Evolutionary conservation across 1,140 invertebrate genomes (phyloP).

Genomic region (Drosophila albomicans): DNA sequence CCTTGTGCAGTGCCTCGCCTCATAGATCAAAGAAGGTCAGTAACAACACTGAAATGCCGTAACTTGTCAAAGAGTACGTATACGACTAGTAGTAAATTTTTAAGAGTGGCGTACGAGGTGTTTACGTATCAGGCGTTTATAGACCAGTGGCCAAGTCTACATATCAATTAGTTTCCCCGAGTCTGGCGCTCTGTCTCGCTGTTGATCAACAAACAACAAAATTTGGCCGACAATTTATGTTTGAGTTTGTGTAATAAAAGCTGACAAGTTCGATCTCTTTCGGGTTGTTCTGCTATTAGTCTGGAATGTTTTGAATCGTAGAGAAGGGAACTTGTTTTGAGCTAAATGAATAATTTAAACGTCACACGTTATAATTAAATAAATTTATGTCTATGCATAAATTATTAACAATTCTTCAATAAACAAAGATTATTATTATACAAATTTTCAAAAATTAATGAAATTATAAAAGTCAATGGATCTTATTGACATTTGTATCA

Average conservation of each 20-base stretch:
- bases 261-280: conserved; percentile 8
- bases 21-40: conserved; percentile 59
- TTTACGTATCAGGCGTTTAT: conserved; percentile 19
- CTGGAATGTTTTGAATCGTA: conserved; percentile 1
- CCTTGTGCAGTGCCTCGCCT: conserved; percentile 32
- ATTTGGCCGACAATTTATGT: conserved; percentile 7
- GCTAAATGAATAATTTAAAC: no score
- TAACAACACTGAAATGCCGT: conserved; percentile 25
- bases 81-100: conserved; percentile 3
- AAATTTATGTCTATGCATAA: no score
- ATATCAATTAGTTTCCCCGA: conserved; percentile 67
- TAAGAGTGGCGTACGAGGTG: not conserved
- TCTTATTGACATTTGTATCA: no score
- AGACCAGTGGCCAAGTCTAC: conserved; percentile 51
- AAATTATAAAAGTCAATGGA: no score
- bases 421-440: no score
- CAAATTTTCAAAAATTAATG: no score
- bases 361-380: no score
- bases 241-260: conserved; percentile 23
- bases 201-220: conserved; percentile 18
- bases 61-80: conserved; percentile 9
- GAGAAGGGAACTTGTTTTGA: not conserved
- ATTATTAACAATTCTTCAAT: no score
- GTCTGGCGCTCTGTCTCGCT: not conserved
- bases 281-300: not conserved